phyloP scores from a whole-genome alignment of 2,797 vertebrate genomes.

The Amblyraja radiata region DNA sequence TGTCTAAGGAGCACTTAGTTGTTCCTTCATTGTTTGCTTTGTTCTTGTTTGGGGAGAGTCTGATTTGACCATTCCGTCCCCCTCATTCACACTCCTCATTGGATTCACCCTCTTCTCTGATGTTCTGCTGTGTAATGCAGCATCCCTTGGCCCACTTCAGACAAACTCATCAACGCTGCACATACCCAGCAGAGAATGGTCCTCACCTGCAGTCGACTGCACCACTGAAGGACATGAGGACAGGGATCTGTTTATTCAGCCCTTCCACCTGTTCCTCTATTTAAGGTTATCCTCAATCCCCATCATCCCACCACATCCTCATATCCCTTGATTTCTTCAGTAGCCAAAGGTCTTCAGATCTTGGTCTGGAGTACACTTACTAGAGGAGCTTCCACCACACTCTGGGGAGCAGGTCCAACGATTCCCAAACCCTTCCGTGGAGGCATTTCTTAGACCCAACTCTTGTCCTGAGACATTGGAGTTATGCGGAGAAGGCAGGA shows the following conservation, averaged over 20 bases:
- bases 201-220: not conserved
- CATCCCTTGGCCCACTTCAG: not conserved
- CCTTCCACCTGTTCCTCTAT: not conserved
- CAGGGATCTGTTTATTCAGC: not conserved
- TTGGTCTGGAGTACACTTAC: not conserved
- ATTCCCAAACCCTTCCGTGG: too few species aligned
- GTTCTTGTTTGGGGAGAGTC: not conserved
- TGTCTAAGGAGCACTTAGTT: not conserved
- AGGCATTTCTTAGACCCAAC: too few species aligned
- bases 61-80: not conserved
- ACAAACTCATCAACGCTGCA: not conserved
- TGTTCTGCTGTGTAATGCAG: not conserved
- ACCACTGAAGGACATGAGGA: not conserved
- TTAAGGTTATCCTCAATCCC: not conserved
- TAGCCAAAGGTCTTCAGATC: not conserved
- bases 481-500: too few species aligned
- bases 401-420: not conserved
- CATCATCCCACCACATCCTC: not conserved
- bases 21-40: not conserved
- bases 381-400: not conserved
- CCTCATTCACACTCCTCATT: not conserved
- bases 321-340: not conserved
- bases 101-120: not conserved
- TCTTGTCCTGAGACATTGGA: too few species aligned
- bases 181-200: not conserved